Evolutionary conservation across 2,888 invertebrate species (phyloP).

Genomic region (Fragum sueziense): DNA sequence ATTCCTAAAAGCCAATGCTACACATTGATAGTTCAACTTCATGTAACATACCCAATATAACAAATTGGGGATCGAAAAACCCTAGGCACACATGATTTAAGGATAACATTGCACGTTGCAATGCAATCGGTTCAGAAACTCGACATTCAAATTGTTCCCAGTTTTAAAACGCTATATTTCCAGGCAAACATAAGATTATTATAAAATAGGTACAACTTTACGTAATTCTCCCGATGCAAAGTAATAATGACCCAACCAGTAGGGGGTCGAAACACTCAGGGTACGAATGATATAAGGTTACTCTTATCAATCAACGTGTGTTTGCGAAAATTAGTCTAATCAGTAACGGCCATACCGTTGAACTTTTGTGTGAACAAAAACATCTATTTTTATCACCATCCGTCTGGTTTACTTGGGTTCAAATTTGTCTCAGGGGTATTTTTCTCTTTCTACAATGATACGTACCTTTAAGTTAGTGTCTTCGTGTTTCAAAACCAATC

Average conservation of each 20-base stretch:
- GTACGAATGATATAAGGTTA: conserved; percentile 20
- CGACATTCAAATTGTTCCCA: too few species aligned
- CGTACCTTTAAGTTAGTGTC: too few species aligned
- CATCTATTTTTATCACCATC: background rate
- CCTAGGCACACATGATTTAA: conserved; percentile 8
- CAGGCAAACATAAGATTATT: too few species aligned
- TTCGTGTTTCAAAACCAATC: too few species aligned
- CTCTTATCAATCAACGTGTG: conserved; percentile 17
- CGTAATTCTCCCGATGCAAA: too few species aligned
- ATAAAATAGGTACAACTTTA: too few species aligned
- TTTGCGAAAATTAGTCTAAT: conserved; percentile 11
- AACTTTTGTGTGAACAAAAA: background rate
- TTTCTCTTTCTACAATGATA: background rate
- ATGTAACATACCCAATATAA: background rate
- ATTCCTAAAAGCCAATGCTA: too few species aligned
- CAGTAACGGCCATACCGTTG: conserved; percentile 11
- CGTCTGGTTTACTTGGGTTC: background rate
- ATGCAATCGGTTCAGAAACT: too few species aligned
- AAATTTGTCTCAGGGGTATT: background rate
- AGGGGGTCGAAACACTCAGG: conserved; percentile 8
- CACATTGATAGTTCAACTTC: too few species aligned
- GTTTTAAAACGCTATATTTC: too few species aligned
- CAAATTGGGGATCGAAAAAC: conserved; percentile 7
- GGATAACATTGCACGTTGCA: too few species aligned
- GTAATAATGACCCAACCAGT: background rate